Conservation (phyloP, 2,888 invertebrate species). For the Agrotis segetum region DNA sequence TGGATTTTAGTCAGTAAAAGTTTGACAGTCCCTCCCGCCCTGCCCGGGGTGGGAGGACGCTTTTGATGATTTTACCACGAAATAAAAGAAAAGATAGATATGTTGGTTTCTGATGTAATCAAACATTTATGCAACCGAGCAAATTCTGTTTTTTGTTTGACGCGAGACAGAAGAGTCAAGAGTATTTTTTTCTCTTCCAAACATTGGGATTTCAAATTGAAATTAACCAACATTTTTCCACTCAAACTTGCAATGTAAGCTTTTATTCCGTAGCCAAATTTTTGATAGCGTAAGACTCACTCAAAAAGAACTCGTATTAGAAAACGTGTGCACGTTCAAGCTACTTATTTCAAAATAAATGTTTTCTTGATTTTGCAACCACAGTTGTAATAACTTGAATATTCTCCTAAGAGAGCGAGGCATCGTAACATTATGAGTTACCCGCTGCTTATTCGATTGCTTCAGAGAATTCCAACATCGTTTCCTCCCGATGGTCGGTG, state of each 20-base stretch:
- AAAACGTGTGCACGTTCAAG: no score
- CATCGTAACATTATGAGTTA: conserved; percentile 41
- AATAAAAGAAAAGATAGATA: background rate
- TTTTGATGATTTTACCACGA: no score
- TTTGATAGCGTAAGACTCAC: background rate
- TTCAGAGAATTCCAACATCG: conserved; percentile 34
- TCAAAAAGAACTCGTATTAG: background rate
- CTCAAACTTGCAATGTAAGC: no score
- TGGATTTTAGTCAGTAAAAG: no score
- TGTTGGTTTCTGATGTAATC: background rate
- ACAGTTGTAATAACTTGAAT: conserved; percentile 17
- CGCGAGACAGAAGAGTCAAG: no score
- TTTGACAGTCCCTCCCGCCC: no score
- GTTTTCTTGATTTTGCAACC: background rate
- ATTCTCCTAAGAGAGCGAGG: conserved; percentile 27
- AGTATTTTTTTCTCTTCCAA: no score
- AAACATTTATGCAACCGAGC: no score
- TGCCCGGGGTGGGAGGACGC: no score
- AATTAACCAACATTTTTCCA: background rate
- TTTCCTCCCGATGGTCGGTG: conserved; percentile 34
- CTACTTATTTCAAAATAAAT: no score
- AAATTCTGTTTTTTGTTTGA: no score
- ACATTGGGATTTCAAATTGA: no score
- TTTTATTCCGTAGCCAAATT: background rate
- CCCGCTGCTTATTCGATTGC: conserved; percentile 48